These are phyloP conservation scores for Cryptus armator DNA, from an alignment of 2,888 invertebrate species.

Conservation along the genomic window DNA sequence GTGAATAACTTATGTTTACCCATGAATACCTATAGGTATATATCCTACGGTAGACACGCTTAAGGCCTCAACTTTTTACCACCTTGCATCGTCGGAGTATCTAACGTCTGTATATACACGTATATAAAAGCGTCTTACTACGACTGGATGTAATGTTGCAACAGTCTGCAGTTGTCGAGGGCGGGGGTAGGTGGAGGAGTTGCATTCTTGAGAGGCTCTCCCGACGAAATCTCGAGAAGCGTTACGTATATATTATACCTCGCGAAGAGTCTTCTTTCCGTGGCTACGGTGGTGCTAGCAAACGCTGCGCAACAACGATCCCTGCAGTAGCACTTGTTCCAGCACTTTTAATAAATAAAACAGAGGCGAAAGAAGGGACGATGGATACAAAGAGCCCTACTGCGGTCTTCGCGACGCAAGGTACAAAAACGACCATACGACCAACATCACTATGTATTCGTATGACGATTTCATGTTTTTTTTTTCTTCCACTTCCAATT, in stretches of 20 bases:
- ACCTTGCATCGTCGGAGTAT: slow-evolving; percentile 37
- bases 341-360: slow-evolving; percentile 65
- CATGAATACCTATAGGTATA: slow-evolving; percentile 73
- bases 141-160: slow-evolving; percentile 54
- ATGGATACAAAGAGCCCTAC: slow-evolving; percentile 23
- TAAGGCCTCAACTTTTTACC: slow-evolving; percentile 61
- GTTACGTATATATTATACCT: slow-evolving; percentile 11
- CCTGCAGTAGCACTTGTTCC: slow-evolving; percentile 46
- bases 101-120: slow-evolving; percentile 1
- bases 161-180: slow-evolving; percentile 44
- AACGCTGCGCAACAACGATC: slow-evolving; percentile 35
- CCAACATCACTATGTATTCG: background rate
- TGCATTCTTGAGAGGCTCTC: slow-evolving; percentile 59
- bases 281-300: slow-evolving; percentile 17
- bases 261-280: slow-evolving; percentile 26
- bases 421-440: background rate
- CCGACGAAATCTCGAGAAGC: slow-evolving; percentile 56
- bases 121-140: slow-evolving; percentile 28
- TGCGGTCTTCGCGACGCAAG: slow-evolving; percentile 20
- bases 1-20: slow-evolving; percentile 83
- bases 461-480: slow-evolving; percentile 53
- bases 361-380: slow-evolving; percentile 31
- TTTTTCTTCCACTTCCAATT: slow-evolving; percentile 51
- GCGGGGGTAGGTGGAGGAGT: slow-evolving; percentile 11
- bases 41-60: slow-evolving; percentile 22